Evolutionary conservation across 2,888 invertebrate genomes (phyloP), one percentile per base, ranked within the genome.

Genomic region (Dolomedes plantarius): DNA sequence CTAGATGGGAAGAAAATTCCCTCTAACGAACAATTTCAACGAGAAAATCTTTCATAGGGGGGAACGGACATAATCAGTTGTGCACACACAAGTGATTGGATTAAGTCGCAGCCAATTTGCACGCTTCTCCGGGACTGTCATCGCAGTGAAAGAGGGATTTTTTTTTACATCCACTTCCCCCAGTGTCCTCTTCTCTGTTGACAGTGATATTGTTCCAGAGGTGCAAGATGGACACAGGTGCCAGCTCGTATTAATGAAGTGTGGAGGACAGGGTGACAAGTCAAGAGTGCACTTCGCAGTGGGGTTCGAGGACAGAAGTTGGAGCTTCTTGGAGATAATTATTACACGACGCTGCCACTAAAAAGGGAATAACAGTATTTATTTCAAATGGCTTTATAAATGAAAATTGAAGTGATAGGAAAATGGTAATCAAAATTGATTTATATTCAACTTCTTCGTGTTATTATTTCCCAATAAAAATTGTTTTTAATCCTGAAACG

Each of bases 51-150:
- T 23, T 11, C 56, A 23, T 16, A 5, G 56, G 19, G 56, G 78
- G 77, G 71, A n/a, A n/a, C 29, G n/a, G n/a, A n/a, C 64, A 73
- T 85, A 85, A 85, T 85, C 83, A 85, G 46, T 85, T 77, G 36
- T 23, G 77, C 73, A 85, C 68, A 85, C 83, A 56, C 1, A 36
- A 67, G 3, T 69, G 83, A 85, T 85, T 77, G 83, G 83, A 85
- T 85, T 85, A 85, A 56, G 36, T 9, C 32, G 27, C n/a, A 64
- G 62, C 36, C 83, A 77, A 78, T 85, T 85, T 85, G 83, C 31
- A 78, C 83, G 77, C 77, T 32, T 71, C 67, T 85, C 83, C 71
- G 71, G 73, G 50, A 65, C 83, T 85, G 77, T 77, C 77, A 81
- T 29, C 19, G 11, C 7, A 13, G 19, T 32, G 50, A 41, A 19